Base-by-base conservation (phyloP, 1,140 invertebrate species). In the Drosophila persimilis region DNA sequence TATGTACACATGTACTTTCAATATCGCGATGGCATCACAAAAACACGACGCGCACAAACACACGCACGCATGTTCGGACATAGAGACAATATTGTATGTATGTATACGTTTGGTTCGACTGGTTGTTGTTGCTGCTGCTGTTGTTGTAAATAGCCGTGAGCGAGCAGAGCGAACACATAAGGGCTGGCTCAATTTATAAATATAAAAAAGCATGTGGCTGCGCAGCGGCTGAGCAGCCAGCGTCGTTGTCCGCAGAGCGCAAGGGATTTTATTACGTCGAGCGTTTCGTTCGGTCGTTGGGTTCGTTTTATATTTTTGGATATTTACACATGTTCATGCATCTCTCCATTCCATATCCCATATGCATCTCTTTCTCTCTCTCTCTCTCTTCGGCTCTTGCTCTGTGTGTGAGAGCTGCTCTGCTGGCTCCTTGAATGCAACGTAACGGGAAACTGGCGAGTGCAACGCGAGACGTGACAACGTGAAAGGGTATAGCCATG, bases 1-100 rank as follows among this genome's bases (percentile, higher is more conserved):
- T 64, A 77, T 65, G 74, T 73, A 80, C 76, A 73, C 55, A 86
- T 73, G 57, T 81, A 88, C 81, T 77, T 81, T 86, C 80, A 85
- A 86, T 85, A 85, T 85, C 83, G 83, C 83, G 83, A 86, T 83
- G 83, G 81, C 81, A 85, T 85, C 81, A 85, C 83, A 85, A 81
- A 83, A 79, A 72, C 75, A 81, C 64, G 66, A 70, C 66, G 79
- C 74, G 70, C 77, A 86, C 77, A 83, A 59, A 65, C 64, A 80
- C 65, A 80, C 81, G 73, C 51, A 74, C 74, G 54, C 45, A 75
- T 62, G 60, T 51, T 57, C 63, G 63, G 77, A 61, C 77, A 79
- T 61, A 77, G 63, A 77, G 64, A 64, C 79, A 56, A 57, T 63
- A 54, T 39, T 77, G 61, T 64, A 29, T 62, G 47, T 73, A 73